Conservation (phyloP, 2,797 vertebrate species). For the Dromococcyx pavoninus region DNA sequence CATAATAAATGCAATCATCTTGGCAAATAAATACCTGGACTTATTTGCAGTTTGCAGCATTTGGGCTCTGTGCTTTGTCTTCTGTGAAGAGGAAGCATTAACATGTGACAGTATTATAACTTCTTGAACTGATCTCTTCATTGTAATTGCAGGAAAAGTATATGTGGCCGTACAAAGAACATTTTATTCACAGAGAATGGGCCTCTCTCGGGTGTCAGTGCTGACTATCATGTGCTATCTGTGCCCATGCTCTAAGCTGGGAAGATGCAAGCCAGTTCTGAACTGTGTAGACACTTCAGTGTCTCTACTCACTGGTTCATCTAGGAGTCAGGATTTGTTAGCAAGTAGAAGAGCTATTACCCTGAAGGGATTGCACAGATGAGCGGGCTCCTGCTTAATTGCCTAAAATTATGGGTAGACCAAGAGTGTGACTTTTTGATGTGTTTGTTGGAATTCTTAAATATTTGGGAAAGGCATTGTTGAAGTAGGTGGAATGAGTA, state of each 20-base stretch:
- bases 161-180: background rate
- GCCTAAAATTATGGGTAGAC: background rate
- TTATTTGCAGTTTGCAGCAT: background rate
- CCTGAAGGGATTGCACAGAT: background rate
- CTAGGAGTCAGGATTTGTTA: background rate
- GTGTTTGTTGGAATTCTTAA: background rate
- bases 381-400: background rate
- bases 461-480: background rate
- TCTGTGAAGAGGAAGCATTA: constrained; percentile 8
- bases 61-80: constrained; percentile 21
- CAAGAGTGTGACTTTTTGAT: background rate
- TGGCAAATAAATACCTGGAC: background rate
- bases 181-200: background rate
- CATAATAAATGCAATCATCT: background rate
- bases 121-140: constrained; percentile 22
- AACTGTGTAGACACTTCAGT: background rate
- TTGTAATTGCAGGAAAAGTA: background rate
- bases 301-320: background rate
- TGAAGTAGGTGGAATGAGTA: background rate
- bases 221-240: constrained; percentile 60
- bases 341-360: background rate
- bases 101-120: constrained; percentile 36
- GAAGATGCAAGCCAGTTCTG: background rate
- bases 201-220: background rate
- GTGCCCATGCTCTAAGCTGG: background rate